Base-by-base conservation (phyloP, 2,888 invertebrate species). In the Polydrusus cervinus region DNA sequence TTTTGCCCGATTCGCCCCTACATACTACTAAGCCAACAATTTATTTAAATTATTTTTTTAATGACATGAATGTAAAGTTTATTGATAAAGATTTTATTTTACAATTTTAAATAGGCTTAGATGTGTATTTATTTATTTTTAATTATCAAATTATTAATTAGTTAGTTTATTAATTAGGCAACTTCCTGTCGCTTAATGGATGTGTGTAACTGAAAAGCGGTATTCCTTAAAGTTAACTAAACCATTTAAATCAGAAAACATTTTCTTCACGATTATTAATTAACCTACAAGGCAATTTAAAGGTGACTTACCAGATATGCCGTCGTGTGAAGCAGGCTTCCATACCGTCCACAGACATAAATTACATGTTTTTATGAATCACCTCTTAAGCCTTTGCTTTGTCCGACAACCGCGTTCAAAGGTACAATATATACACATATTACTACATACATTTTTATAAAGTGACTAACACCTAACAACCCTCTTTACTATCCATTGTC, bases 341-440 rank as follows among this genome's bases (percentile, higher is more conserved):
- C 49, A 40, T 66, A 38, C 18, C 66, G 18, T 67, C 38, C 67
- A 67, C 67, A 67, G 53, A 43, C 67, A 67, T 67, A 67, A 67
- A 67, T 67, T 40, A 55, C 40, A 3, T 6, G 40, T 51, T 67
- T 66, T 47, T 55, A 53, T 51, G 53, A 67, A 18, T 53, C 67
- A 51, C 38, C 38, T 38, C 16, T 8, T 6, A 34, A 57, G 14
- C 57, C 34, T 57, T 57, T 57, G 34, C 57, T 57, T 57, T 57
- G 34, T 57, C 18, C 9, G 16, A 3, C 14, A 55, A 55, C 9
- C 16, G 7, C 16, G 14, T 47, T 47, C 1, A n/a, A n/a, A 2
- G 43, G 1, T 43, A 7, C 34, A n/a, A n/a, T n/a, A 34, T 34
- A 34, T 10, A 7, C 10, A 34, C 34, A 34, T 34, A n/a, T n/a